These are phyloP conservation scores for Catotricha subobsoleta DNA, from an alignment of 2,888 invertebrate genomes.

Conservation along the genomic window DNA sequence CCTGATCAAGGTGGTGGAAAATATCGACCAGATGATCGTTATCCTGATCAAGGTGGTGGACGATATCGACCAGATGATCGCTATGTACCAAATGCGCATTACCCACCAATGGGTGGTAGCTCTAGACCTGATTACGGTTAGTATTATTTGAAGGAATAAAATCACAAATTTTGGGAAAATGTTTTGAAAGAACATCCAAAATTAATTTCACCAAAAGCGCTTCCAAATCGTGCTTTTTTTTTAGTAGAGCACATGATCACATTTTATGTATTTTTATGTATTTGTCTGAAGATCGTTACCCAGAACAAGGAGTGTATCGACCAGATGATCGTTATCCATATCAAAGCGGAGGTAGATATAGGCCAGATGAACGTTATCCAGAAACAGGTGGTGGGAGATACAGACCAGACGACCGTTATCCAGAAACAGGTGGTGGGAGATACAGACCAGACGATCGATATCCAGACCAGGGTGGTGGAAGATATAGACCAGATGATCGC, in stretches of 20 bases:
- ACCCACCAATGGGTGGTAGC: slow-evolving; percentile 1
- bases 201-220: too few species aligned
- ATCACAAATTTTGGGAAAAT: too few species aligned
- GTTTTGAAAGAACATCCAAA: too few species aligned
- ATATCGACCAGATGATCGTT: slow-evolving; percentile 20
- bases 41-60: slow-evolving; percentile 13
- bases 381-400: slow-evolving; percentile 5
- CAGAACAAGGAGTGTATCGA: background rate
- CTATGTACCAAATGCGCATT: slow-evolving; percentile 8
- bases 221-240: too few species aligned
- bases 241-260: too few species aligned
- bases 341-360: slow-evolving; percentile 9
- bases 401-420: slow-evolving; percentile 24
- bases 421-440: slow-evolving; percentile 13
- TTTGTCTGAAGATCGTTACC: slow-evolving; percentile 22
- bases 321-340: too few species aligned
- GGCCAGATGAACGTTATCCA: slow-evolving; percentile 10
- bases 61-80: background rate
- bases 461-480: slow-evolving; percentile 3
- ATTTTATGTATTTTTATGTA: too few species aligned
- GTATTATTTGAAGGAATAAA: too few species aligned
- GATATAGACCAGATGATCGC: slow-evolving; percentile 18
- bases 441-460: slow-evolving; percentile 21
- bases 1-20: slow-evolving; percentile 1
- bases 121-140: slow-evolving; percentile 22